Conservation (phyloP, 2,797 vertebrate species). For the Lithobates sylvaticus region DNA sequence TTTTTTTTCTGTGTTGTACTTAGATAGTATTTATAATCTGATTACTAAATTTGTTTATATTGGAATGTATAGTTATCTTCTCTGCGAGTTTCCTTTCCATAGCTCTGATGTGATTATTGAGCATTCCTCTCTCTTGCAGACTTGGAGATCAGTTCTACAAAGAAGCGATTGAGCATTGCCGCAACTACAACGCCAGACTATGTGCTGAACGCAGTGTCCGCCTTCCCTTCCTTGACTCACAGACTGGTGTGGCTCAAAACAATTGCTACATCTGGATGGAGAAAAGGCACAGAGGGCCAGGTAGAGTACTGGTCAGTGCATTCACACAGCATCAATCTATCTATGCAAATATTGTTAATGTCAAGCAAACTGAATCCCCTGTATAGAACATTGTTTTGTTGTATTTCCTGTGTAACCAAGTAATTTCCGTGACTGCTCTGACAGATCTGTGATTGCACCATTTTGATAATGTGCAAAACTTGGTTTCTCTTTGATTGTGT, state of each 20-base stretch:
- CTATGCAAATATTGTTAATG: no score
- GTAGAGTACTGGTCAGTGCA: conserved; percentile 69
- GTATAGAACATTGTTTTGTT: no score
- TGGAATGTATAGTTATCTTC: no score
- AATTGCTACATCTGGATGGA: conserved; percentile 99
- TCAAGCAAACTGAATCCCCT: no score
- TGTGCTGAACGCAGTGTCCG: conserved; percentile 95
- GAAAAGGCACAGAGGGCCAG: conserved; percentile 93
- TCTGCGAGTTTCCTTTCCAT: neutral
- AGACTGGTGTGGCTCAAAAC: conserved; percentile 96
- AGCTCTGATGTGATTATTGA: neutral
- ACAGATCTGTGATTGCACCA: no score
- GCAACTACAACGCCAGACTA: conserved; percentile 94
- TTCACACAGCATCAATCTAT: neutral
- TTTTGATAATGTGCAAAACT: no score
- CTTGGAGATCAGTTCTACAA: conserved; percentile 98
- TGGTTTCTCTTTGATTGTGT: no score
- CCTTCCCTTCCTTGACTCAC: conserved; percentile 94
- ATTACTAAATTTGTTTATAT: no score
- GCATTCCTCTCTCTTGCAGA: conserved; percentile 69
- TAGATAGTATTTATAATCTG: no score
- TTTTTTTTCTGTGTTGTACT: neutral
- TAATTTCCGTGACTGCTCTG: no score
- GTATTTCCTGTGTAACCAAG: no score
- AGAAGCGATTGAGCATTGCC: conserved; percentile 96